These are phyloP conservation scores for Cheilosia vernalis DNA, from an alignment of 2,888 invertebrate genomes.

Conservation along the genomic window DNA sequence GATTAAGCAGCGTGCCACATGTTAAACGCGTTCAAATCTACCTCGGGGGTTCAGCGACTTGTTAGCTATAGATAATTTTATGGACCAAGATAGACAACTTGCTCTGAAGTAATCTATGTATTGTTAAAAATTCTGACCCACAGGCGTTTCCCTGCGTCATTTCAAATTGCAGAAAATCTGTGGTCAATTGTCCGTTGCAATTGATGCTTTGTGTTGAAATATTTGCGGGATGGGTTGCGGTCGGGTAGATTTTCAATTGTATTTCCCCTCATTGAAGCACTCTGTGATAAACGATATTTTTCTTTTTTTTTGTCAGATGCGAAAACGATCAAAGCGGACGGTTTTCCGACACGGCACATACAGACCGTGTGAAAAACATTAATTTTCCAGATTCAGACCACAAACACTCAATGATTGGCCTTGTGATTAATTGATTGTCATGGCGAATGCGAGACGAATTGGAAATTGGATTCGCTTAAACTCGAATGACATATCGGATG, in stretches of 20 bases:
- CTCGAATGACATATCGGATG: too few relatives aligned
- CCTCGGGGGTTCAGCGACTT: background rate
- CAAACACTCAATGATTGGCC: too few relatives aligned
- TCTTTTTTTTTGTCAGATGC: too few relatives aligned
- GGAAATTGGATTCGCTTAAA: too few relatives aligned
- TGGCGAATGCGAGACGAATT: too few relatives aligned
- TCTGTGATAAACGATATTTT: background rate
- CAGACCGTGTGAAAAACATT: too few relatives aligned
- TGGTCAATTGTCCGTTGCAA: background rate
- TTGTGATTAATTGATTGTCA: too few relatives aligned
- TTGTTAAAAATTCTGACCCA: background rate
- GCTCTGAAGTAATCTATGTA: constrained; percentile 8
- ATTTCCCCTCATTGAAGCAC: background rate
- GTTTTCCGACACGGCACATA: too few relatives aligned
- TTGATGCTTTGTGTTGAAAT: constrained; percentile 5
- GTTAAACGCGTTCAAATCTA: background rate
- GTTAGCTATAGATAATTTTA: constrained; percentile 4
- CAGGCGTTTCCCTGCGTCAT: background rate
- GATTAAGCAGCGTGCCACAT: too few relatives aligned
- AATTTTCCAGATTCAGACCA: too few relatives aligned
- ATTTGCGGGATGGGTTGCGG: background rate
- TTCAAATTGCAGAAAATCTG: background rate
- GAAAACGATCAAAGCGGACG: too few relatives aligned
- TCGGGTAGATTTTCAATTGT: constrained; percentile 5
- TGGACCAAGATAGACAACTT: constrained; percentile 3